Base-by-base conservation (phyloP, 1,140 invertebrate species). In the Zaprionus davidi region DNA sequence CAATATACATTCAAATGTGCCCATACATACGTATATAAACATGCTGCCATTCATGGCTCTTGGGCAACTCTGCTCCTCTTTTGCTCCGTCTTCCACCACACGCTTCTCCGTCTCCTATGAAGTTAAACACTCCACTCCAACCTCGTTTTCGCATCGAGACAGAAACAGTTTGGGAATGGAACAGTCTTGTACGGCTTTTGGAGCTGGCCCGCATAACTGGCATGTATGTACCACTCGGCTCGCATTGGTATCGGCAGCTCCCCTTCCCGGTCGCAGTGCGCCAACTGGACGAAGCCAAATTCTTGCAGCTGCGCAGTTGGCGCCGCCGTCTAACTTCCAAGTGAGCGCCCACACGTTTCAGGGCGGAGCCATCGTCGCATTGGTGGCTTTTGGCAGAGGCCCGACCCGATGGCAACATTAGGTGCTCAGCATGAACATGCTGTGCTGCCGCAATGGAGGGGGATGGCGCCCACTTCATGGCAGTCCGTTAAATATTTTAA, bases 401-500 rank as follows among this genome's bases (percentile, higher is more conserved):
- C 59, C 31, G 58, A 60, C 63, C 71, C 69, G 75, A 62, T 62
- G 60, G 59, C 56, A 46, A 64, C 67, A 78, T 81, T 88, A 88
- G 84, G 84, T 84, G 84, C 84, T 62, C 20, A 63, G 56, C 73
- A 38, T 62, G 36, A 71, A 55, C 56, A 11, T 28, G 22, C 55
- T 13, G 20, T 49, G 38, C 51, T 22, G 57, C 24, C 53, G 26
- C 63, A 38, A 38, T 41, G 46, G 62, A 65, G 73, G 58, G 44
- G 26, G 67, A 36, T 31, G 9, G 41, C 7, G 46, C 49, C 64
- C 59, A 53, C 65, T 70, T 57, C 46, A 66, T 38, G 64, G 58
- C 69, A 78, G 51, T 78, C 55, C 63, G 71, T 88, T 88, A 88
- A 87, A 87, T 87, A 84, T 88, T 87, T 88, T 90, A 88, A 90